Percentiles rank a stretch among this genome's conserved stretches.
These are phyloP conservation scores for Ormyrus labotus DNA, from an alignment of 2,888 invertebrate genomes.

Conservation along the genomic window DNA sequence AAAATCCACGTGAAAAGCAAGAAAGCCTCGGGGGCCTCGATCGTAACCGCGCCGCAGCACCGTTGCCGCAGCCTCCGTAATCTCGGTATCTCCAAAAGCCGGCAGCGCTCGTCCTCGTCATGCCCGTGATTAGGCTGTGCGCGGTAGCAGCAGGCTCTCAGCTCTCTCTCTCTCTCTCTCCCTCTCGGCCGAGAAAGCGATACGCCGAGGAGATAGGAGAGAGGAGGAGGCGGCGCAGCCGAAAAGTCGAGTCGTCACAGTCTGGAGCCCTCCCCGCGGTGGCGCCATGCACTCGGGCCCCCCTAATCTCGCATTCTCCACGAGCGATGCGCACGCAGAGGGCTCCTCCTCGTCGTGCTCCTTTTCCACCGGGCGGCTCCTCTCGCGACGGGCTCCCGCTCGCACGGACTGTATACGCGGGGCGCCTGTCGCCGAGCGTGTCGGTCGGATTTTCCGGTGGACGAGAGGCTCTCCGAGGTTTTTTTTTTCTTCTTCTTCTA, in stretches of 20 bases:
- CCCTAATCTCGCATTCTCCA: constrained; percentile 52
- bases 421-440: background rate
- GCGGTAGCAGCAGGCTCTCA: constrained; percentile 1
- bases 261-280: constrained; percentile 43
- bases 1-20: too few relatives aligned
- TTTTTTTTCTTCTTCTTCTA: too few relatives aligned
- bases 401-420: background rate
- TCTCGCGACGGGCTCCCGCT: background rate
- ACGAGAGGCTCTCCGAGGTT: too few relatives aligned
- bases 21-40: too few relatives aligned
- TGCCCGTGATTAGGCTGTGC: background rate
- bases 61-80: background rate
- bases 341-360: background rate
- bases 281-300: background rate
- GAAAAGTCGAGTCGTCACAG: constrained; percentile 54
- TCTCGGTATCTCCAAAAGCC: background rate
- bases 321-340: constrained; percentile 3
- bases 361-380: background rate
- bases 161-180: too few relatives aligned
- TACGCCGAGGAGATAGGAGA: background rate
- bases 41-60: too few relatives aligned
- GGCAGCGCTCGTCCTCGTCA: background rate
- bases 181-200: background rate
- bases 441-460: too few relatives aligned
- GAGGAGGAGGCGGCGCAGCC: constrained; percentile 27